Conservation (phyloP, 2,888 invertebrate species). For the Mystacides longicornis region DNA sequence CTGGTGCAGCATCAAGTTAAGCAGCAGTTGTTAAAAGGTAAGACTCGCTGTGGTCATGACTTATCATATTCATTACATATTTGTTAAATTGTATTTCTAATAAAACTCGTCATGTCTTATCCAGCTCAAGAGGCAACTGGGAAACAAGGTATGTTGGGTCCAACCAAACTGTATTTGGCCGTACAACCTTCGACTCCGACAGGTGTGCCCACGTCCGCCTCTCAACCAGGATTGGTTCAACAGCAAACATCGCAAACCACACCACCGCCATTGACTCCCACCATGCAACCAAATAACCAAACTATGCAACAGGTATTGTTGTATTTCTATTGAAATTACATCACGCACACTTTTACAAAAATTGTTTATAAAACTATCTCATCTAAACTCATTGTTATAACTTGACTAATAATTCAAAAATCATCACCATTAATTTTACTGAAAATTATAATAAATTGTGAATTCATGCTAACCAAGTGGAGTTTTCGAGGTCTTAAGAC, state of each 20-base stretch:
- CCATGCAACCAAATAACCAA: constrained; percentile 22
- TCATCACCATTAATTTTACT: no score
- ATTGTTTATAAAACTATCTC: no score
- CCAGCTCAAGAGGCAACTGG: constrained; percentile 79
- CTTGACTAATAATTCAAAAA: no score
- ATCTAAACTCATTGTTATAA: no score
- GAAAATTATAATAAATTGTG: no score
- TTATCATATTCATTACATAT: not conserved
- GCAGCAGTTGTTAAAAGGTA: constrained; percentile 80
- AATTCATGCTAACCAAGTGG: no score
- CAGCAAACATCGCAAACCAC: constrained; percentile 22
- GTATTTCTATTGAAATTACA: constrained; percentile 20
- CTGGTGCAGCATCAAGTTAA: constrained; percentile 85
- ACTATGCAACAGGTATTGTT: constrained; percentile 25
- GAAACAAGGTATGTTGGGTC: constrained; percentile 76
- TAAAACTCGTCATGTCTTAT: not conserved
- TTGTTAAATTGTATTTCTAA: not conserved
- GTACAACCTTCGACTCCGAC: constrained; percentile 62
- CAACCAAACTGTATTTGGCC: constrained; percentile 78
- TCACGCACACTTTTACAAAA: not conserved
- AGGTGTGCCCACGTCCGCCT: constrained; percentile 19
- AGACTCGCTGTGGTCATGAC: no score
- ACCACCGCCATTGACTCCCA: constrained; percentile 39
- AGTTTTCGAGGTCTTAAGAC: no score
- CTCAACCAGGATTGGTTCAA: constrained; percentile 45